Conservation (phyloP, 2,113 vertebrate species). For the Micromys minutus region DNA sequence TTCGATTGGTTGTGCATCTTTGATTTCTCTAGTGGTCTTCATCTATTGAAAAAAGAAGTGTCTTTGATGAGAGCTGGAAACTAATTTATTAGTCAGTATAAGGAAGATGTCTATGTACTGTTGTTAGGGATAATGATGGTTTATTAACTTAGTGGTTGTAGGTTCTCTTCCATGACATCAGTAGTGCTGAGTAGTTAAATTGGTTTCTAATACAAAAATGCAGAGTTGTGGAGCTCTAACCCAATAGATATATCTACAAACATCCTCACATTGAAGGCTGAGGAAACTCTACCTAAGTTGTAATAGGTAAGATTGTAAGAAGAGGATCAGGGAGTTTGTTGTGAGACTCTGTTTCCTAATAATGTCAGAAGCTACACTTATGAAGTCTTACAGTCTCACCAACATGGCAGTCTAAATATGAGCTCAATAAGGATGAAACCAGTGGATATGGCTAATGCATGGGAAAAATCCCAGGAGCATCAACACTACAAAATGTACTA, state of each 20-base stretch:
- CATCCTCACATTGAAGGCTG: too few species aligned
- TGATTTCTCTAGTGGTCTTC: not conserved
- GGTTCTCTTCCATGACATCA: not conserved
- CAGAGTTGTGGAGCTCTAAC: too few species aligned
- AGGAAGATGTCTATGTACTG: not conserved
- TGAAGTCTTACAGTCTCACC: not conserved
- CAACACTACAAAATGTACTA: not conserved
- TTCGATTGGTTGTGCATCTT: not conserved
- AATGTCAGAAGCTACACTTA: not conserved
- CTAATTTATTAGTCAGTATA: not conserved
- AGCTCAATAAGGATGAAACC: not conserved
- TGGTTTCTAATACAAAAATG: too few species aligned
- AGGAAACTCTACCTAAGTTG: not conserved
- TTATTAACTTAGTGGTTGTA: not conserved
- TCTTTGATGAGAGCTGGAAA: not conserved
- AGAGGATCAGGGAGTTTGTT: not conserved
- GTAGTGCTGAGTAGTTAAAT: not conserved
- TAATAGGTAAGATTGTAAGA: not conserved
- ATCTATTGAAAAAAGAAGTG: not conserved
- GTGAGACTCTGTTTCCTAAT: not conserved
- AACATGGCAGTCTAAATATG: not conserved
- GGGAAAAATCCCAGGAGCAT: not conserved
- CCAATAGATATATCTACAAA: not conserved
- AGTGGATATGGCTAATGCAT: not conserved
- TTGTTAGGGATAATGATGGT: not conserved